Evolutionary conservation across 2,888 invertebrate genomes (phyloP), one percentile per base, ranked within the genome.

Genomic region (Eugnorisma glareosa): DNA sequence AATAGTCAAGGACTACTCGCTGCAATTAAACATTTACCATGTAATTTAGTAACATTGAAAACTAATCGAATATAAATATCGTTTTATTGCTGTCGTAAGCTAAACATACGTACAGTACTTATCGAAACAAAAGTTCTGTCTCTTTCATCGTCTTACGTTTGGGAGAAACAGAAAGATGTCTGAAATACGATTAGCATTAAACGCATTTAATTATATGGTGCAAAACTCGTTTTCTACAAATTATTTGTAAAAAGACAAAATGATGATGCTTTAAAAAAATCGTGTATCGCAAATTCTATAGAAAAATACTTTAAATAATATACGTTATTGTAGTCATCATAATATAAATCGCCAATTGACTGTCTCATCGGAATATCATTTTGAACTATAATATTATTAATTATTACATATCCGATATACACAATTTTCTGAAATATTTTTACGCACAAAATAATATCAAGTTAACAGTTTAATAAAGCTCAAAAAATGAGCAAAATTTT

Each of bases 331-430:
- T 64, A 76, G 69, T 77, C 71, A 67, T 77, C 67, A 73, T 74
- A 72, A 73, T 74, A 72, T 80, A 77, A 73, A 81, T 81, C 86
- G 85, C 86, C 85, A 90, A 89, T 82, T 78, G 91, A 93, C 93
- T 93, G 93, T 90, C 81, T 81, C 89, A 91, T 92, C 91, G 89
- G 89, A 92, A 94, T 93, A 94, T 94, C 92, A 93, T 93, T 93
- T 93, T 92, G 83, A 88, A 87, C 71, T 81, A 89, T 91, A 91
- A 88, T 85, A 86, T 85, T 89, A 87, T 89, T 89, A 86, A 91
- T 80, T 87, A 86, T 85, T 79, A 94, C 95, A 95, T 95, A 95
- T 95, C 94, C 90, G 73, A 84, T 87, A 81, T 94, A 95, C 92
- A 94, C 92, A 89, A 91, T 92, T 92, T 93, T 93, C 91, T 83